Conservation (phyloP, 2,113 vertebrate genomes). For the Porphyrio hochstetteri region DNA sequence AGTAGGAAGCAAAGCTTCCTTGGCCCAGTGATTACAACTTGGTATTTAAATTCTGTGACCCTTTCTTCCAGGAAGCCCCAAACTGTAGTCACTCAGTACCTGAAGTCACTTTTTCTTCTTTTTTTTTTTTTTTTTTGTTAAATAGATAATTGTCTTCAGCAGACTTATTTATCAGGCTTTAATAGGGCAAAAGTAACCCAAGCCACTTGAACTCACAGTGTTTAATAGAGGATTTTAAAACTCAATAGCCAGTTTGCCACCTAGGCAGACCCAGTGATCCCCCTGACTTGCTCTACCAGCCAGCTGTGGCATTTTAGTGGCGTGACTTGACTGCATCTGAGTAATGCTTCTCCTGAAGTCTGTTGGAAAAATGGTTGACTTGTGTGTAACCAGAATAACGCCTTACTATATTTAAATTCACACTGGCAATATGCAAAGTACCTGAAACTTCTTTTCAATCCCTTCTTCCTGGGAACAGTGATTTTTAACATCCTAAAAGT, state of each 20-base stretch:
- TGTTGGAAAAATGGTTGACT: not conserved
- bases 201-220: not conserved
- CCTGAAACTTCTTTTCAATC: not conserved
- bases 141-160: not conserved
- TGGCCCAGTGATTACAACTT: not conserved
- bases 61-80: not conserved
- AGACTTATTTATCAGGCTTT: not conserved
- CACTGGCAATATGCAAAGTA: not conserved
- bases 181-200: not conserved
- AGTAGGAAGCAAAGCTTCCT: not conserved
- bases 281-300: not conserved
- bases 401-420: not conserved
- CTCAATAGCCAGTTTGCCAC: not conserved
- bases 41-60: not conserved
- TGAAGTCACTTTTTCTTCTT: not conserved
- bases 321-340: not conserved
- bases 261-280: not conserved
- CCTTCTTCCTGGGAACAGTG: not conserved
- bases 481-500: not conserved
- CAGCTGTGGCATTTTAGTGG: not conserved
- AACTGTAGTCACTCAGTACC: not conserved
- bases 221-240: not conserved
- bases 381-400: not conserved
- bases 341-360: not conserved
- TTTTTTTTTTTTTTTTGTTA: not conserved